Evolutionary conservation across 2,113 vertebrate genomes (phyloP).

Genomic region (Fulica atra): DNA sequence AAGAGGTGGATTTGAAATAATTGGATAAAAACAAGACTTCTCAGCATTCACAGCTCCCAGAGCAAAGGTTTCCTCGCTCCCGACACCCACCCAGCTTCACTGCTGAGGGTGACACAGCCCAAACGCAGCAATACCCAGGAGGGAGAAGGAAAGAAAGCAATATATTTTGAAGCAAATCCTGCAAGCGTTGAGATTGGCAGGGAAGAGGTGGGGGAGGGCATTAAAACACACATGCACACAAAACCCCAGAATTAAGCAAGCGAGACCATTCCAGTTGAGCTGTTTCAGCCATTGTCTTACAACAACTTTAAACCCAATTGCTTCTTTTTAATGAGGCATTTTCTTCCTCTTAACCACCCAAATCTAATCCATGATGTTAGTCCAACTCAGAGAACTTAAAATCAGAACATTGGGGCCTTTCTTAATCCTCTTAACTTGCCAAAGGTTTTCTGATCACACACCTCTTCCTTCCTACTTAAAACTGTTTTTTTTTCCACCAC

Average conservation of each 20-base stretch:
- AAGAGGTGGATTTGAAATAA: background rate
- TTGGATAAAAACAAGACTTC: background rate
- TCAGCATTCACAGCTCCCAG: background rate
- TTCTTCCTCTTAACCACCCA: slow-evolving; percentile 69
- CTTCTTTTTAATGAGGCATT: slow-evolving; percentile 72
- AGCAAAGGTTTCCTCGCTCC: background rate
- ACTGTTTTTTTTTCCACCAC: background rate
- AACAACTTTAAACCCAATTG: slow-evolving; percentile 66
- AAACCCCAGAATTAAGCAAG: slow-evolving; percentile 62
- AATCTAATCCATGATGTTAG: slow-evolving; percentile 66
- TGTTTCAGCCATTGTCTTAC: slow-evolving; percentile 67
- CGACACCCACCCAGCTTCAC: background rate
- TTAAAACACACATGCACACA: slow-evolving; percentile 4
- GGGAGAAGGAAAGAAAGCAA: background rate
- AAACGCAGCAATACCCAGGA: background rate
- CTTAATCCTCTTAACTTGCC: slow-evolving; percentile 76
- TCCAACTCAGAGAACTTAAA: slow-evolving; percentile 64
- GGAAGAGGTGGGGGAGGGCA: slow-evolving; percentile 44
- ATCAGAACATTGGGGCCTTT: slow-evolving; percentile 60
- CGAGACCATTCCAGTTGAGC: slow-evolving; percentile 61
- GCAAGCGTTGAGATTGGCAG: background rate
- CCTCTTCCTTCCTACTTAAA: slow-evolving; percentile 68
- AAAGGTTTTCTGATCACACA: slow-evolving; percentile 72
- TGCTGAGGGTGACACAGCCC: background rate
- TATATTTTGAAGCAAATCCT: background rate